These are phyloP conservation scores for Istiophorus platypterus DNA, from an alignment of 2,113 vertebrate genomes.

Conservation along the genomic window DNA sequence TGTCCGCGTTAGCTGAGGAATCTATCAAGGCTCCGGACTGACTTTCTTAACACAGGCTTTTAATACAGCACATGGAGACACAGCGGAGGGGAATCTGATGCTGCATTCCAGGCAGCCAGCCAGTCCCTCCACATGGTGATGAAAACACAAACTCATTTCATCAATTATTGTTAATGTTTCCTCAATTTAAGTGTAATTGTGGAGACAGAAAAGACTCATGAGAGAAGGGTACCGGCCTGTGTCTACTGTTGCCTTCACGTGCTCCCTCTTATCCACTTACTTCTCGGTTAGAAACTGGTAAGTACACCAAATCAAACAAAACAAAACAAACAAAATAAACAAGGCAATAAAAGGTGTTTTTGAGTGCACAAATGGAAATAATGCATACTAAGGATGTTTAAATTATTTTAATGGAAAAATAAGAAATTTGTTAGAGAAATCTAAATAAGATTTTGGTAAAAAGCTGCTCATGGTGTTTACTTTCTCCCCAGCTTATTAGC, in stretches of 20 bases:
- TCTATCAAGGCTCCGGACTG: constrained; percentile 47
- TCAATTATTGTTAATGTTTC: not conserved
- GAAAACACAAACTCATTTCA: not conserved
- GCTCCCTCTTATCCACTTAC: not conserved
- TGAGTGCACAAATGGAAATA: no score
- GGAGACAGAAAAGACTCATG: not conserved
- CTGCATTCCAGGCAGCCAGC: constrained; percentile 10
- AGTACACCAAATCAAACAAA: no score
- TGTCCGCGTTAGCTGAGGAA: constrained; percentile 65
- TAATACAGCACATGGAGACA: constrained; percentile 28
- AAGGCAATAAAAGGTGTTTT: no score
- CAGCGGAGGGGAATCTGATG: constrained; percentile 14
- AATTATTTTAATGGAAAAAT: no score
- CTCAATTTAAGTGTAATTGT: not conserved
- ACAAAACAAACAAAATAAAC: no score
- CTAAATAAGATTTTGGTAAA: not conserved
- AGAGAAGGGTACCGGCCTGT: not conserved
- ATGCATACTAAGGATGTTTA: no score
- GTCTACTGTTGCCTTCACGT: not conserved
- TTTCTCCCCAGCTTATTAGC: not conserved
- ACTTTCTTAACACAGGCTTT: constrained; percentile 43
- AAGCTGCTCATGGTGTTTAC: not conserved
- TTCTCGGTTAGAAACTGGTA: not conserved
- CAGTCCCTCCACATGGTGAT: not conserved
- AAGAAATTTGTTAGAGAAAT: not conserved